Conservation (phyloP, 2,888 invertebrate species). For the Oithona nana region DNA sequence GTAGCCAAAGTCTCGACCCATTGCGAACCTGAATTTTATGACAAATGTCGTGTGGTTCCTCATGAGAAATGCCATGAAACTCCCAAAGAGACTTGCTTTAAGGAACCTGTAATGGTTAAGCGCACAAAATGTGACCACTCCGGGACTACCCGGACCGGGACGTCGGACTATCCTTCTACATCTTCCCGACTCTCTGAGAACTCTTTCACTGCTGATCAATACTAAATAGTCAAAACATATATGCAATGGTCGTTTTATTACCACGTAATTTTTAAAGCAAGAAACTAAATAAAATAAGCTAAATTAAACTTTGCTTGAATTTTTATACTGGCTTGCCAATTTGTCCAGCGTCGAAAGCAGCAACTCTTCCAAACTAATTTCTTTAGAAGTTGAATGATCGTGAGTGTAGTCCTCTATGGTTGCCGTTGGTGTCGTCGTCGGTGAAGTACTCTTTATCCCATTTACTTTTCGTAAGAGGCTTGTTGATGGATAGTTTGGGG, state of each 20-base stretch:
- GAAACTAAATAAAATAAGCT: too few relatives aligned
- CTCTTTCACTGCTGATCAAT: neutral
- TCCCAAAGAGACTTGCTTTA: constrained; percentile 5
- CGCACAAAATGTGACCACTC: neutral
- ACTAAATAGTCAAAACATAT: neutral
- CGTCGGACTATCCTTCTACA: neutral
- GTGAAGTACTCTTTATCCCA: too few relatives aligned
- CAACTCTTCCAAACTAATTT: too few relatives aligned
- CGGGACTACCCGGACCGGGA: neutral
- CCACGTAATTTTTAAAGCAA: too few relatives aligned
- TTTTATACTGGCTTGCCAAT: too few relatives aligned
- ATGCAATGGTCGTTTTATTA: neutral
- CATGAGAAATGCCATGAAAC: neutral
- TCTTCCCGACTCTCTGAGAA: neutral
- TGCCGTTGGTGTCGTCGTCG: too few relatives aligned
- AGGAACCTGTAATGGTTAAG: neutral
- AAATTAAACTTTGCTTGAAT: too few relatives aligned
- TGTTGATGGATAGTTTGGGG: too few relatives aligned
- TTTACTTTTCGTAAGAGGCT: too few relatives aligned
- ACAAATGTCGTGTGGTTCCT: neutral
- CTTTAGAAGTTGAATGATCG: too few relatives aligned
- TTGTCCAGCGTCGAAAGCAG: too few relatives aligned
- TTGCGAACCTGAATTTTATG: neutral
- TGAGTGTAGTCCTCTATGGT: too few relatives aligned
- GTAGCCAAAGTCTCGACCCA: neutral